phyloP scores from a whole-genome alignment of 2,797 vertebrate species.

The Fringilla coelebs region DNA sequence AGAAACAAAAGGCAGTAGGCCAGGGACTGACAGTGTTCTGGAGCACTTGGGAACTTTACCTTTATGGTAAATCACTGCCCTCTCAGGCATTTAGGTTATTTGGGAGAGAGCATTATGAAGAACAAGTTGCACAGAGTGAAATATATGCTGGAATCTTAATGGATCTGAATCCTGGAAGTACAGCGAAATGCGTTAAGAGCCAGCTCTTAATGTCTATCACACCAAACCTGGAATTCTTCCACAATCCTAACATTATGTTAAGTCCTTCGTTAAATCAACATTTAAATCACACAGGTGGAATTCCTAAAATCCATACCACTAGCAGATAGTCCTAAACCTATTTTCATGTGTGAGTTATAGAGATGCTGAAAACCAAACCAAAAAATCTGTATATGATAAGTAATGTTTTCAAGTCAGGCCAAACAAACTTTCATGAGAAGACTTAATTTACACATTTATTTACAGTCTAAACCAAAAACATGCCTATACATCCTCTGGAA shows the following conservation, averaged over 20 bases:
- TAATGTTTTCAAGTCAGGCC: not conserved
- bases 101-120: not conserved
- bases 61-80: not conserved
- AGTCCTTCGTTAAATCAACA: not conserved
- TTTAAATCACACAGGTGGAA: not conserved
- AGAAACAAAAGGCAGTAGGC: not conserved
- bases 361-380: not conserved
- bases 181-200: rapidly evolving
- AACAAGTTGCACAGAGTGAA: not conserved
- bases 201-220: not conserved
- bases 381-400: not conserved
- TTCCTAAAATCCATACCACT: not conserved
- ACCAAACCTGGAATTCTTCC: not conserved
- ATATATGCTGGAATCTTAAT: not conserved
- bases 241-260: not conserved
- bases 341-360: rapidly evolving
- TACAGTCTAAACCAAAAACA: not conserved
- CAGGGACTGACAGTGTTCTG: not conserved
- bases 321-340: not conserved
- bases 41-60: not conserved
- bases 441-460: constrained; percentile 12
- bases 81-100: not conserved
- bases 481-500: not conserved
- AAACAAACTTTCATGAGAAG: not conserved
- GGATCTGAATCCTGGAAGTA: not conserved